Conservation (phyloP, 2,797 vertebrate genomes). For the Thamnophis elegans region DNA sequence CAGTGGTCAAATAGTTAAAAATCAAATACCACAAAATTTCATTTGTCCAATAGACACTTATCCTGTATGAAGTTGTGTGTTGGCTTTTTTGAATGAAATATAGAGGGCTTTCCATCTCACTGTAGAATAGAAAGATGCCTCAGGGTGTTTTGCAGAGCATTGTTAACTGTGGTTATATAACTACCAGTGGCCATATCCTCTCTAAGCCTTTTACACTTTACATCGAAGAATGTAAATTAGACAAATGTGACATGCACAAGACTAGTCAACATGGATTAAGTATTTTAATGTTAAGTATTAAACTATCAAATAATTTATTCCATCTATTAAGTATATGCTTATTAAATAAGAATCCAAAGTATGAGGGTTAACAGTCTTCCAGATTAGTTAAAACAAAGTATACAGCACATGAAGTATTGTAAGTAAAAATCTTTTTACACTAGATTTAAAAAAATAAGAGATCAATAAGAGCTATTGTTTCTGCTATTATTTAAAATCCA, state of each 20-base stretch:
- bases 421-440: neutral
- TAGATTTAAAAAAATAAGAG: neutral
- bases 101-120: constrained; percentile 1
- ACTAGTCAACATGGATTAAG: neutral
- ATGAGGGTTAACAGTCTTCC: neutral
- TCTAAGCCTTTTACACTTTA: neutral
- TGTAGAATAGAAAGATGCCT: neutral
- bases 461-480: neutral
- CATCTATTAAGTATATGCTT: neutral
- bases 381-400: neutral
- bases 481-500: neutral
- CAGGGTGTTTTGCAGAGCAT: neutral
- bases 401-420: neutral
- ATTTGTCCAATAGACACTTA: neutral
- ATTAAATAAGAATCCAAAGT: neutral
- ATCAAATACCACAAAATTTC: neutral
- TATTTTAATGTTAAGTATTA: neutral
- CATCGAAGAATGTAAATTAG: neutral
- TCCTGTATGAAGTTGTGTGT: neutral
- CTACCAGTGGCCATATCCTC: neutral
- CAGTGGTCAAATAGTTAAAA: neutral
- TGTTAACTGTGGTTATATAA: constrained; percentile 28
- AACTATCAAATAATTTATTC: neutral
- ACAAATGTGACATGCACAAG: neutral
- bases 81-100: neutral